These are phyloP conservation scores for Zhengitettix transpicula DNA, from an alignment of 2,888 invertebrate species.

Conservation along the genomic window DNA sequence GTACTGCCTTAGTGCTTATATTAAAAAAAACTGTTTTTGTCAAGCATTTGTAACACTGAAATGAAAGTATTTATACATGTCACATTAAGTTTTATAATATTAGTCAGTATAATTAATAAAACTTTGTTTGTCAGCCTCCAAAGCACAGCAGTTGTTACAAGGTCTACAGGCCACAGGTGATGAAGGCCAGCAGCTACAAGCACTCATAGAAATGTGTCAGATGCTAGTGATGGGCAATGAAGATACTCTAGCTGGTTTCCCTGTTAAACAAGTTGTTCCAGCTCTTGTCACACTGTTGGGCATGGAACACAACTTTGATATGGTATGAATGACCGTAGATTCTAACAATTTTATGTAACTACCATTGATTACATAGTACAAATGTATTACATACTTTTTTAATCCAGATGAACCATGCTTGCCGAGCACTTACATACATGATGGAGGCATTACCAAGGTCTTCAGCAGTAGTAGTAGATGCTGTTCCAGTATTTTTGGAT, in stretches of 20 bases:
- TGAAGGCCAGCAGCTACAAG: conserved; percentile 89
- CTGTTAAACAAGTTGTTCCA: conserved; percentile 93
- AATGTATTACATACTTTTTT: conserved; percentile 5
- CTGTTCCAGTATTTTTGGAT: conserved; percentile 91
- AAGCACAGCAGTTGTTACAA: conserved; percentile 83
- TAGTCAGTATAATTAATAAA: too few relatives aligned
- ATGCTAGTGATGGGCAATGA: conserved; percentile 98
- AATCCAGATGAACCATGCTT: conserved; percentile 89
- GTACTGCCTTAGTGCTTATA: too few relatives aligned
- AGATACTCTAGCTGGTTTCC: conserved; percentile 95
- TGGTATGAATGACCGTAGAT: conserved; percentile 35
- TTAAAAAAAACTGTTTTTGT: too few relatives aligned
- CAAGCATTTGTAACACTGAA: too few relatives aligned
- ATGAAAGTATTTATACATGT: too few relatives aligned
- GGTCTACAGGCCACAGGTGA: conserved; percentile 87
- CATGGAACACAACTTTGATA: conserved; percentile 98
- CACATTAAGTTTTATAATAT: too few relatives aligned
- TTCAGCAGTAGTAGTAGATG: conserved; percentile 88
- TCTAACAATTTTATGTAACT: neutral
- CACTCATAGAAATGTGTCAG: conserved; percentile 97
- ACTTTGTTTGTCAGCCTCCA: conserved; percentile 41
- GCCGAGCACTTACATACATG: conserved; percentile 96
- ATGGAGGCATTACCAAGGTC: conserved; percentile 95
- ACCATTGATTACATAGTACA: neutral
- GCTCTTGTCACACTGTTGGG: conserved; percentile 81